Percentiles rank a stretch among this genome's conserved stretches.
Conservation (phyloP, 1,140 invertebrate genomes). For the Drosophila orena region DNA sequence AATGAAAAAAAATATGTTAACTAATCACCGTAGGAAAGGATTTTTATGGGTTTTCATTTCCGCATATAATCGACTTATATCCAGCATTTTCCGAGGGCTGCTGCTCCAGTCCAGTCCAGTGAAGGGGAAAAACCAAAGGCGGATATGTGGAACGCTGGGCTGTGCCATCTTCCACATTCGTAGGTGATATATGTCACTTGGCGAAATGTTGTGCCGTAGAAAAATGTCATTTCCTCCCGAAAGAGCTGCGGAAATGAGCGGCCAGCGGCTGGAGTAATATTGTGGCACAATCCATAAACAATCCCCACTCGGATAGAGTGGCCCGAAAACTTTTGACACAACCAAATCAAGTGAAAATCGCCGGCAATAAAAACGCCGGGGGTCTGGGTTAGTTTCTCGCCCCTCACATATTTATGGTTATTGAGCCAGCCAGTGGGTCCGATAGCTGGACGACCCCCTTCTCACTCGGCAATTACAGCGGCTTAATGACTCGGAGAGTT, state of each 20-base stretch:
- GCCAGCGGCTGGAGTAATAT: slow-evolving; percentile 14
- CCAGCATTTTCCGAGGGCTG: slow-evolving; percentile 31
- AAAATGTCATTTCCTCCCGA: slow-evolving; percentile 77
- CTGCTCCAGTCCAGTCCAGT: slow-evolving; percentile 32
- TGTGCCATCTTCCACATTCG: slow-evolving; percentile 28
- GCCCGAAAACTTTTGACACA: slow-evolving; percentile 60
- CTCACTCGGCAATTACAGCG: slow-evolving; percentile 63
- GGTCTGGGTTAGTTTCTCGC: slow-evolving; percentile 28
- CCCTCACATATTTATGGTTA: slow-evolving; percentile 67
- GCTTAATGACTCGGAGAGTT: slow-evolving; percentile 74
- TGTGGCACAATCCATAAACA: slow-evolving; percentile 41
- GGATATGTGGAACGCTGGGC: slow-evolving; percentile 80
- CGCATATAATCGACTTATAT: slow-evolving; percentile 77
- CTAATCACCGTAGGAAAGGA: slow-evolving; percentile 85
- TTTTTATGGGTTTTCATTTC: slow-evolving; percentile 85
- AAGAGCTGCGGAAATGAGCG: slow-evolving; percentile 67
- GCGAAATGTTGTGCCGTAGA: slow-evolving; percentile 58
- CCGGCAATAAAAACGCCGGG: slow-evolving; percentile 71
- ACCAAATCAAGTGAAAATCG: slow-evolving; percentile 71
- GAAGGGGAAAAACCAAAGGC: slow-evolving; percentile 81
- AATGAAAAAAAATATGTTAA: slow-evolving; percentile 79
- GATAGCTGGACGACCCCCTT: slow-evolving; percentile 33
- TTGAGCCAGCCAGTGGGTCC: slow-evolving; percentile 46
- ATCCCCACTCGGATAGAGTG: slow-evolving; percentile 52
- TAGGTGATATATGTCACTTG: slow-evolving; percentile 76